A percentile compares a stretch with the other conserved stretches of the same genome.
Conservation (phyloP, 2,888 invertebrate genomes). For the Chalcis sispes region DNA sequence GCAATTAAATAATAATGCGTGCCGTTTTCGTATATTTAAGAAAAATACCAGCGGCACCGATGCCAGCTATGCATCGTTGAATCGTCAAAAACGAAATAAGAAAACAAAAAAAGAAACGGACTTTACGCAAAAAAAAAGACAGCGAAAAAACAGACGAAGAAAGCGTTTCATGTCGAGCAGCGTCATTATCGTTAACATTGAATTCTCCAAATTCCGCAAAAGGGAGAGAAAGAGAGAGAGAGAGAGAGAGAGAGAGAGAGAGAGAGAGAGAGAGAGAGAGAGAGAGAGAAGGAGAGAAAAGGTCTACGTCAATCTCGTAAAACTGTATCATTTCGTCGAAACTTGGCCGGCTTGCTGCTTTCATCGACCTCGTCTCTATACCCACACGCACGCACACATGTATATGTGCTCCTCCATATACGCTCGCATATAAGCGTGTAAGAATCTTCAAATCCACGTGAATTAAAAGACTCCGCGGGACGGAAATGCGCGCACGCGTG, state of each 20-base stretch:
- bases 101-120: not conserved
- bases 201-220: conserved; percentile 11
- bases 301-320: conserved; percentile 19
- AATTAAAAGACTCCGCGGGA: conserved; percentile 31
- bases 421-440: not conserved
- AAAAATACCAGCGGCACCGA: too few relatives aligned
- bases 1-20: not conserved
- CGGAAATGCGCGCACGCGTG: not conserved
- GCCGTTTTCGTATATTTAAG: not conserved
- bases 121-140: not conserved
- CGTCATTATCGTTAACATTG: conserved; percentile 43
- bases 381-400: too few relatives aligned
- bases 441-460: conserved; percentile 28
- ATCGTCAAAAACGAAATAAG: too few relatives aligned
- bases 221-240: not conserved
- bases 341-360: too few relatives aligned
- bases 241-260: too few relatives aligned
- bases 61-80: too few relatives aligned
- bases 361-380: too few relatives aligned
- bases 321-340: conserved; percentile 24
- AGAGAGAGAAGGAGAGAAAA: not conserved
- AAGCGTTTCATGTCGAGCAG: not conserved
- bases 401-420: not conserved
- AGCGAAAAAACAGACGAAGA: not conserved
- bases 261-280: too few relatives aligned